Evolutionary conservation across 2,113 vertebrate genomes (phyloP).

Genomic region (Quiscalus mexicanus): DNA sequence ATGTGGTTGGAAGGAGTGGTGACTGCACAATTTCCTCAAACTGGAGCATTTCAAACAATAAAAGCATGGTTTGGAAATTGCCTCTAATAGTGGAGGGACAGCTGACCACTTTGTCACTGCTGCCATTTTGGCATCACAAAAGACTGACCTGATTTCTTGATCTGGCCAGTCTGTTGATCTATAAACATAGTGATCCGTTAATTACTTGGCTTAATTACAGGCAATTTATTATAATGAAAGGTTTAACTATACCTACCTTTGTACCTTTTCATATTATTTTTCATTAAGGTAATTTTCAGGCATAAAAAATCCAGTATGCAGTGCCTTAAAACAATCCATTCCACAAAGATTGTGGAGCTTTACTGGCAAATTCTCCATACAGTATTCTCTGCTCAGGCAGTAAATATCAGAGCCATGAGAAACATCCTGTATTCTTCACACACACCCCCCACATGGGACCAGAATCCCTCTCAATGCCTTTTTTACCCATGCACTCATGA

Average conservation of each 20-base stretch:
- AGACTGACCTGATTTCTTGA: conserved; percentile 29
- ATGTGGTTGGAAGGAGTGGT: background rate
- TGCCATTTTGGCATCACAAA: background rate
- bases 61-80: background rate
- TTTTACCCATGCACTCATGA: background rate
- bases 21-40: background rate
- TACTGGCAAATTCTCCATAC: background rate
- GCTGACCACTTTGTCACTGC: background rate
- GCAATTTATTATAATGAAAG: background rate
- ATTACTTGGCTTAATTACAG: conserved; percentile 24
- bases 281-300: background rate
- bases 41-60: background rate
- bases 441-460: background rate
- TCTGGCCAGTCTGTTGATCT: background rate
- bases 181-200: background rate
- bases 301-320: background rate
- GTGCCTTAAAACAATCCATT: background rate
- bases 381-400: background rate
- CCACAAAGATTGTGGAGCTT: background rate
- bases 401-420: background rate
- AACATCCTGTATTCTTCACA: conserved; percentile 1
- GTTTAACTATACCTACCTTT: background rate
- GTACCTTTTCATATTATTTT: background rate
- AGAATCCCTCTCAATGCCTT: background rate
- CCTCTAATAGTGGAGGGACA: background rate